Evolutionary conservation across 2,797 vertebrate genomes (phyloP).

Genomic region (Myripristis jacobus): DNA sequence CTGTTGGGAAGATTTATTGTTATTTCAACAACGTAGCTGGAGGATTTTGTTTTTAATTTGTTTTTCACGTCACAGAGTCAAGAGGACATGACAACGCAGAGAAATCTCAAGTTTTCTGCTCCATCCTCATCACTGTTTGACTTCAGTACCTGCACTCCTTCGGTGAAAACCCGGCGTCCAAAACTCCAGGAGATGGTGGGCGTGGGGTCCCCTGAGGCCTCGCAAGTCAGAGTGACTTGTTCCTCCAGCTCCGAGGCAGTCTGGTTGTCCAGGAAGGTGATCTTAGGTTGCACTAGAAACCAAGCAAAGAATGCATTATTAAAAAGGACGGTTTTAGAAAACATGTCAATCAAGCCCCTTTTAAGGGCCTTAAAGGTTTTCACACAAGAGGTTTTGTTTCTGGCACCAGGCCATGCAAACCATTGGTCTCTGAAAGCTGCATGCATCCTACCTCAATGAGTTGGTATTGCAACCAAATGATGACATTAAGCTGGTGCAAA

Average conservation of each 20-base stretch:
- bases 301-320: neutral
- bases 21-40: neutral
- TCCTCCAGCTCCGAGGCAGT: slow-evolving; percentile 94
- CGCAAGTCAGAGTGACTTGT: slow-evolving; percentile 93
- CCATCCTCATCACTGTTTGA: neutral
- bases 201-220: slow-evolving; percentile 95
- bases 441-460: neutral
- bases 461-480: slow-evolving; percentile 26
- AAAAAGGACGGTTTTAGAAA: neutral
- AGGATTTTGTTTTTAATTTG: neutral
- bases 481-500: slow-evolving; percentile 23
- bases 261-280: slow-evolving; percentile 95
- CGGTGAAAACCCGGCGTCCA: slow-evolving; percentile 89
- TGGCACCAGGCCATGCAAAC: neutral
- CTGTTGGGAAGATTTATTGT: too few relatives aligned
- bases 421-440: neutral
- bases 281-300: slow-evolving; percentile 91
- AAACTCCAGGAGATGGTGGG: slow-evolving; percentile 97
- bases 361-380: neutral
- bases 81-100: neutral
- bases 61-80: neutral
- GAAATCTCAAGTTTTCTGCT: neutral
- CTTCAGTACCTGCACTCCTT: slow-evolving; percentile 92
- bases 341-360: neutral
- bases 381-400: neutral